Evolutionary conservation across 2,797 vertebrate species (phyloP).

Genomic region (Dryobates pubescens): DNA sequence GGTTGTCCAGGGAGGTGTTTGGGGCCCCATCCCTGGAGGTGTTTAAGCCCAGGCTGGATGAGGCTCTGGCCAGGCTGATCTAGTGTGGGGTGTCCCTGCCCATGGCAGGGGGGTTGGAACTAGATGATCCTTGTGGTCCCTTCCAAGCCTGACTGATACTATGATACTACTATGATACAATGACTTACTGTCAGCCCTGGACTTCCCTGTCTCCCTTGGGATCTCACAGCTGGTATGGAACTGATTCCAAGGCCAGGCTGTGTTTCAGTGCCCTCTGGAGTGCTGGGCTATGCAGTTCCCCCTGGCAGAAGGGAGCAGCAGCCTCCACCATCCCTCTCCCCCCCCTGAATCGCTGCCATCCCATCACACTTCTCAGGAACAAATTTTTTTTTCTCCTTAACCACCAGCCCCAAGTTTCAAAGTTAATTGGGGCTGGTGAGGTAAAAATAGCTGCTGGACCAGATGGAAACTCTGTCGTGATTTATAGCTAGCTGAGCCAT

Average conservation of each 20-base stretch:
- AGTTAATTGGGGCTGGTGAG: constrained; percentile 70
- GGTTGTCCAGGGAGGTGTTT: no score
- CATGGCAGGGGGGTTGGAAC: no score
- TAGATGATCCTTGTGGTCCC: no score
- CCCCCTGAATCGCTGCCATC: accelerated
- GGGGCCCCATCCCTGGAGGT: no score
- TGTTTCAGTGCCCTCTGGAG: neutral
- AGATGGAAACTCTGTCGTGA: constrained; percentile 68
- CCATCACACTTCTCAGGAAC: constrained; percentile 55
- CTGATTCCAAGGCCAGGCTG: neutral
- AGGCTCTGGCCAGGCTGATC: no score
- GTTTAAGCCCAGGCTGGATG: no score
- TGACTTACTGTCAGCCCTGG: neutral
- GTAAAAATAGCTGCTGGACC: constrained; percentile 76
- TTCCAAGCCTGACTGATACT: no score
- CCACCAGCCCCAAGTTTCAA: constrained; percentile 48
- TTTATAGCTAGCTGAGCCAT: constrained; percentile 77
- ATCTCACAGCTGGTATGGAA: neutral
- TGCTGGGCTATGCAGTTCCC: neutral
- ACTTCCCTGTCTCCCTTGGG: neutral
- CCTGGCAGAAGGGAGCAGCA: neutral
- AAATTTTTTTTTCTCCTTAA: constrained; percentile 30
- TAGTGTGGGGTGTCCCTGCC: no score
- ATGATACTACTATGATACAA: no score
- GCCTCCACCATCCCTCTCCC: neutral